Evolutionary conservation across 2,888 invertebrate species (phyloP).

Genomic region (Amiota communis): DNA sequence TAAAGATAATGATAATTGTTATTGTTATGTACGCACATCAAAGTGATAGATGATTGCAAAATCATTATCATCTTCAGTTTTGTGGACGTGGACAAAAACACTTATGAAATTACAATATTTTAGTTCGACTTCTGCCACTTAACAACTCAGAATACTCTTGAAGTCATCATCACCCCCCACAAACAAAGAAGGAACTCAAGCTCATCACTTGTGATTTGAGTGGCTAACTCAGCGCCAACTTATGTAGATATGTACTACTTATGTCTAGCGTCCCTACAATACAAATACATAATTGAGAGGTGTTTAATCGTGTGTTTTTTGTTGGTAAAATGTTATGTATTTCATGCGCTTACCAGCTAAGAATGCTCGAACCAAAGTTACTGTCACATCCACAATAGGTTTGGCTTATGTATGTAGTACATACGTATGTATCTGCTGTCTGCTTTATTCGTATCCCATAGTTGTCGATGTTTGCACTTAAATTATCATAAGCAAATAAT

Average conservation of each 20-base stretch:
- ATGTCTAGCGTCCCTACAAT: neutral
- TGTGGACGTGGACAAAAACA: neutral
- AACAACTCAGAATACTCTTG: slow-evolving; percentile 52
- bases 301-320: slow-evolving; percentile 72
- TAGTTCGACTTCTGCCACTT: slow-evolving; percentile 52
- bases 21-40: slow-evolving; percentile 5
- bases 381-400: no score
- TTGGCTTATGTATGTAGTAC: no score
- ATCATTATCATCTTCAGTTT: neutral
- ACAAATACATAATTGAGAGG: slow-evolving; percentile 70
- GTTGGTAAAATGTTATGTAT: slow-evolving; percentile 41
- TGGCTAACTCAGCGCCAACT: slow-evolving; percentile 8
- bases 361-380: no score
- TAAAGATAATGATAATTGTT: neutral
- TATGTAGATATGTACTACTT: no score
- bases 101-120: neutral
- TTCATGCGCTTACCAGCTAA: slow-evolving; percentile 49
- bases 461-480: slow-evolving; percentile 59
- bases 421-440: slow-evolving; percentile 14
- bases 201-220: slow-evolving; percentile 24
- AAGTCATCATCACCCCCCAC: neutral
- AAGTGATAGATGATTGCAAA: neutral
- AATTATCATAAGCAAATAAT: slow-evolving; percentile 71
- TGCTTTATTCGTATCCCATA: slow-evolving; percentile 1
- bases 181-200: neutral